phyloP scores from a whole-genome alignment of 1,140 invertebrate genomes.

The Manduca sexta region DNA sequence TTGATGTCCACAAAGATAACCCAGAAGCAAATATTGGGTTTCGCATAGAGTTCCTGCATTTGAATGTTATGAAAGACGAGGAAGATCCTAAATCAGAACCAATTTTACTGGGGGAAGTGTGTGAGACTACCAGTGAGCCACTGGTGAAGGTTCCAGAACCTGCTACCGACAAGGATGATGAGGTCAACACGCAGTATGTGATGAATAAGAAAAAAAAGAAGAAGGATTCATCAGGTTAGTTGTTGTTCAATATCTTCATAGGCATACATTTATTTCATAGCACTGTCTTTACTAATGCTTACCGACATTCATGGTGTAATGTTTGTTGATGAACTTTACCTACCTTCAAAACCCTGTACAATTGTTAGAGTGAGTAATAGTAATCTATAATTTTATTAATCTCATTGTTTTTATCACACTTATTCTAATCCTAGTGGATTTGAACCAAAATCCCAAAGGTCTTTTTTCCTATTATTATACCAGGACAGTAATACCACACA shows the following conservation, averaged over 20 bases:
- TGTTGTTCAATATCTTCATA: neutral
- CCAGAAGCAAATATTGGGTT: constrained; percentile 43
- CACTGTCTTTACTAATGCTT: no score
- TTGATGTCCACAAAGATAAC: constrained; percentile 47
- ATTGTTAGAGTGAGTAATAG: no score
- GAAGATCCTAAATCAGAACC: constrained; percentile 30
- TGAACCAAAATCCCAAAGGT: no score
- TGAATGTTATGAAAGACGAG: constrained; percentile 47
- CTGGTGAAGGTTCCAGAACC: constrained; percentile 14
- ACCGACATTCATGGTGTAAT: no score
- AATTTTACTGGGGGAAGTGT: constrained; percentile 42
- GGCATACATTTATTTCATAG: neutral
- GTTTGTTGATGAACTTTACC: no score
- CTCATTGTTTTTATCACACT: no score
- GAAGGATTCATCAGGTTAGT: constrained; percentile 17
- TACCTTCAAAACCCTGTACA: no score
- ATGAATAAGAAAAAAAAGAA: constrained; percentile 30
- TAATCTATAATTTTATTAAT: no score
- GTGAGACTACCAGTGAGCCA: constrained; percentile 27
- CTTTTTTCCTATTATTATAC: no score
- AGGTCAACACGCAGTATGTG: constrained; percentile 30
- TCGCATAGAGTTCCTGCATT: constrained; percentile 58
- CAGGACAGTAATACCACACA: no score
- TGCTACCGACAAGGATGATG: constrained; percentile 16
- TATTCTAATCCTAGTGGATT: no score